A percentile compares a stretch with the other conserved stretches of the same genome.
Conservation (phyloP, 2,797 vertebrate species). For the Channallabes apus region DNA sequence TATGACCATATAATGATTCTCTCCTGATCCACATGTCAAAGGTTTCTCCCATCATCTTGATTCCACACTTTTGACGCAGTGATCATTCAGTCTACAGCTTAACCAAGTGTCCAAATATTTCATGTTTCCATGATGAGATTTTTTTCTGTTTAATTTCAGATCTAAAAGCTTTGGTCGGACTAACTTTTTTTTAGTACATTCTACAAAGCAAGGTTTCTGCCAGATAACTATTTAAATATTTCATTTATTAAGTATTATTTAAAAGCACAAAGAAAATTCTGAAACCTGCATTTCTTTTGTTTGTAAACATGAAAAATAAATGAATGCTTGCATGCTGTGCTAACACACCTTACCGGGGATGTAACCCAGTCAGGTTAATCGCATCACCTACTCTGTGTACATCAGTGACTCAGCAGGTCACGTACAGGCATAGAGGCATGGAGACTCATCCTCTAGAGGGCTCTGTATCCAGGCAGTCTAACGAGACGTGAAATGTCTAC, state of each 20-base stretch:
- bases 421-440: neutral
- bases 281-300: too few species aligned
- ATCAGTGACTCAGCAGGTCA: slow-evolving; percentile 36
- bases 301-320: too few species aligned
- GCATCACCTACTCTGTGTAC: neutral
- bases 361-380: neutral
- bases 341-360: neutral
- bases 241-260: too few species aligned
- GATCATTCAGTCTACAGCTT: neutral
- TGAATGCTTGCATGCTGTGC: too few species aligned
- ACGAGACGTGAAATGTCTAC: neutral
- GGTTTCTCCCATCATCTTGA: neutral
- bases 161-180: neutral
- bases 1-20: neutral
- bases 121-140: neutral
- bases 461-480: neutral
- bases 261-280: too few species aligned
- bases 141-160: neutral
- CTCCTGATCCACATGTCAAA: neutral
- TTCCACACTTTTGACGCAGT: neutral
- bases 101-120: neutral
- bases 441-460: neutral
- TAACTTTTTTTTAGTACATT: neutral
- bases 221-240: neutral
- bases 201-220: neutral